These are phyloP conservation scores for Pygmarrhopalites habei DNA, from an alignment of 1,140 invertebrate species.

Conservation along the genomic window DNA sequence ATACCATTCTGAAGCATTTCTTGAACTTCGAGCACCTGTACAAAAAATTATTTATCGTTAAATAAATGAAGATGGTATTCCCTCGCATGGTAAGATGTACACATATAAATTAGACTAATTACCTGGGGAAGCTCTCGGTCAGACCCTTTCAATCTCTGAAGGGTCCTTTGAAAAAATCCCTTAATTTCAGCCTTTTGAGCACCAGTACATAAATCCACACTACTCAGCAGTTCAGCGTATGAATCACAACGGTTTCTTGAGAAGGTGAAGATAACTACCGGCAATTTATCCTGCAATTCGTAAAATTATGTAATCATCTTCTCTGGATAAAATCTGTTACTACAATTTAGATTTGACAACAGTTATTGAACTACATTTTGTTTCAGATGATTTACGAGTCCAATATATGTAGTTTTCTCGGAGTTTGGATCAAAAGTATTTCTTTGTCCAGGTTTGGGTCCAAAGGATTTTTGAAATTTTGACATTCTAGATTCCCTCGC, in stretches of 20 bases:
- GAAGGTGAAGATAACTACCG: slow-evolving; percentile 89
- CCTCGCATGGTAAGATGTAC: slow-evolving; percentile 13
- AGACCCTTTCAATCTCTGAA: slow-evolving; percentile 71
- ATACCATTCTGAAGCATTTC: slow-evolving; percentile 47
- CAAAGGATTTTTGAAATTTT: slow-evolving; percentile 52
- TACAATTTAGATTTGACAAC: background rate
- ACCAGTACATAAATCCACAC: slow-evolving; percentile 71
- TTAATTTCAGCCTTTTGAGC: slow-evolving; percentile 76
- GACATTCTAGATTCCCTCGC: slow-evolving; percentile 59
- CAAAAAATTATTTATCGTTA: too few species aligned
- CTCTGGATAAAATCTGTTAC: background rate
- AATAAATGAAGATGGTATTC: background rate
- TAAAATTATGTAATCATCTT: too few species aligned
- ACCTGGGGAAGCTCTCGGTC: slow-evolving; percentile 88
- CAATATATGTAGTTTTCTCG: slow-evolving; percentile 78
- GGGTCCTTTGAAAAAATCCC: slow-evolving; percentile 73
- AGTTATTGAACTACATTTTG: slow-evolving; percentile 43
- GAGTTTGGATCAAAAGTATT: slow-evolving; percentile 42
- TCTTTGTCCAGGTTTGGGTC: slow-evolving; percentile 48
- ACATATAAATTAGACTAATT: background rate
- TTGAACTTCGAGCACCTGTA: too few species aligned
- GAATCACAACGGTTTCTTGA: slow-evolving; percentile 81
- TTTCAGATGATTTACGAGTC: slow-evolving; percentile 69
- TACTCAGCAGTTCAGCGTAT: slow-evolving; percentile 61
- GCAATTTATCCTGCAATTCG: slow-evolving; percentile 64